phyloP scores from a whole-genome alignment of 2,888 invertebrate species.

The Cyclophora albipunctata region DNA sequence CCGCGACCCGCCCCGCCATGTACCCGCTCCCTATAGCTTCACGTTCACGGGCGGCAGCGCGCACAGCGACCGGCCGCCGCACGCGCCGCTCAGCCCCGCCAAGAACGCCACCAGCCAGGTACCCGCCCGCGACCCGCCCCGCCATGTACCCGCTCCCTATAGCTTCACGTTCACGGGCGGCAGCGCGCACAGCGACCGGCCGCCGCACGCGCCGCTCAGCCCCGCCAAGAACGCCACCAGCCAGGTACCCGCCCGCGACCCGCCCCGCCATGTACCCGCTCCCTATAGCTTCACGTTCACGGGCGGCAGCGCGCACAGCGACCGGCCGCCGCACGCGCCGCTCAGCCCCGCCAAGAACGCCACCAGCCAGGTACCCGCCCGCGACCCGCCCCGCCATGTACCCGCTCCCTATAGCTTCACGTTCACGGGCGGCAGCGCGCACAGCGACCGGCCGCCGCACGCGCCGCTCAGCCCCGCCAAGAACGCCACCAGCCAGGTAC shows the following conservation, averaged over 20 bases:
- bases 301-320: no score
- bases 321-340: neutral
- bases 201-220: conserved; percentile 1
- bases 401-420: no score
- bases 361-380: conserved; percentile 21
- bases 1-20: no score
- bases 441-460: no score
- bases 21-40: conserved; percentile 85
- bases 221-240: conserved; percentile 19
- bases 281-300: no score
- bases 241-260: conserved; percentile 19
- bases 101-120: conserved; percentile 41
- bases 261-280: no score
- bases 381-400: no score
- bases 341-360: conserved; percentile 13
- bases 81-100: conserved; percentile 56
- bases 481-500: conserved; percentile 26
- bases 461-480: conserved; percentile 5
- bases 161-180: no score
- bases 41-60: conserved; percentile 92
- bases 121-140: neutral
- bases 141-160: no score
- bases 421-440: no score
- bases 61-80: conserved; percentile 54
- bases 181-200: no score